phyloP scores from a whole-genome alignment of 1,140 invertebrate species.

The Drosophila nigrodunni region DNA sequence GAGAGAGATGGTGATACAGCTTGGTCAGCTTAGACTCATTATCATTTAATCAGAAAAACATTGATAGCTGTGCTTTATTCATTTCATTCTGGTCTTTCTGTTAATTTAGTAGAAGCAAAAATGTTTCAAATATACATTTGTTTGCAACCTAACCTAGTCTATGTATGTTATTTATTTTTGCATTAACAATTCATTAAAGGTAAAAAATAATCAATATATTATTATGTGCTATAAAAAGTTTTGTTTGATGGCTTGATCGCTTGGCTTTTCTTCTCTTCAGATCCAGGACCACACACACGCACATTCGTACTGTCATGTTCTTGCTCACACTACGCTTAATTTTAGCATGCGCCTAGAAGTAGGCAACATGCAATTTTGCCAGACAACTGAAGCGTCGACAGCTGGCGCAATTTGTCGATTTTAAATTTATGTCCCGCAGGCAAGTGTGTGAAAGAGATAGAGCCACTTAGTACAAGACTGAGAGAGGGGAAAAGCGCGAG shows the following conservation, averaged over 20 bases:
- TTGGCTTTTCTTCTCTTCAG: background rate
- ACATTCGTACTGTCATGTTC: background rate
- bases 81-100: too few relatives aligned
- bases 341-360: conserved; percentile 59
- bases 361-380: conserved; percentile 51
- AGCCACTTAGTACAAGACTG: background rate
- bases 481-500: conserved; percentile 9
- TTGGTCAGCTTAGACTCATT: too few relatives aligned
- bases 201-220: too few relatives aligned
- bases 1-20: too few relatives aligned
- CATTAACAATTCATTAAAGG: too few relatives aligned
- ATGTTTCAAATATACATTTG: too few relatives aligned
- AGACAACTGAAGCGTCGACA: conserved; percentile 27
- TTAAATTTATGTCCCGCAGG: conserved; percentile 54
- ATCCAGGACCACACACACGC: background rate
- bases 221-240: too few relatives aligned
- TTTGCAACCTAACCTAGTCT: too few relatives aligned
- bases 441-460: conserved; percentile 25
- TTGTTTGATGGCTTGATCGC: too few relatives aligned
- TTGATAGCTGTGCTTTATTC: too few relatives aligned
- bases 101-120: background rate
- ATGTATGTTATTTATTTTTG: too few relatives aligned
- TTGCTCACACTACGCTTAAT: background rate
- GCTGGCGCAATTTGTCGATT: conserved; percentile 70
- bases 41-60: too few relatives aligned